Evolutionary conservation across 2,113 vertebrate species (phyloP), one percentile per base, ranked within the genome.

Genomic region (Tragulus kanchil): DNA sequence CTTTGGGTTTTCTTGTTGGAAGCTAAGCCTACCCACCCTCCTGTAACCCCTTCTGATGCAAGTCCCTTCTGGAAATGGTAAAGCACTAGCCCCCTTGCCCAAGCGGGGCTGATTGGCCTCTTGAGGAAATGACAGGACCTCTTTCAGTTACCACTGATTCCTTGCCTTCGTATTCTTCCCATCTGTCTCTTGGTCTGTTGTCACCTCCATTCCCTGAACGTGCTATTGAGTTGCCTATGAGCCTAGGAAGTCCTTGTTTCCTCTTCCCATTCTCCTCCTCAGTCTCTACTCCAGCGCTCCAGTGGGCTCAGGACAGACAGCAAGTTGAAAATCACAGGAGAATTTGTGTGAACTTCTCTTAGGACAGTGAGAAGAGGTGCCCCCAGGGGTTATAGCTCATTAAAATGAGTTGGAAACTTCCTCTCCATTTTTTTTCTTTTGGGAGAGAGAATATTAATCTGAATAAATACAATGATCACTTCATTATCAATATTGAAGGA

Each of bases 391-490:
- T 59, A 16, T 65, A 85, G 9, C 50, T 96, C 71, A 85, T 90
- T 87, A 73, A 83, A 75, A 67, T 75, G 64, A 88, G 12, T 93
- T 97, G 93, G 45, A 95, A 83, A 92, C 94, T 90, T 88, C 19
- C 23, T 94, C 21, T 62, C 16, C 42, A 65, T 36, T 65, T 75
- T 92, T 88, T 67, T 92, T 79, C 59, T 94, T 96, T 97, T 31
- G 45, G 54, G 59, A 94, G 61, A 87, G 4, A 94, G 36, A 42
- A 62, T 92, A 73, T 61, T 96, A 67, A 45, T 90, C 15, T 95
- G 36, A 93, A 84, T 95, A 95, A 89, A 79, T 93, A 93, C 96
- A 88, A 92, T 77, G 31, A 81, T 85, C 71, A 48, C 87, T 92
- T 82, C 23, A 64, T 95, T 86, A 56, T 86, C 56, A 56, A 0